phyloP scores from a whole-genome alignment of 2,888 invertebrate genomes.

The Gnatocerus cornutus region DNA sequence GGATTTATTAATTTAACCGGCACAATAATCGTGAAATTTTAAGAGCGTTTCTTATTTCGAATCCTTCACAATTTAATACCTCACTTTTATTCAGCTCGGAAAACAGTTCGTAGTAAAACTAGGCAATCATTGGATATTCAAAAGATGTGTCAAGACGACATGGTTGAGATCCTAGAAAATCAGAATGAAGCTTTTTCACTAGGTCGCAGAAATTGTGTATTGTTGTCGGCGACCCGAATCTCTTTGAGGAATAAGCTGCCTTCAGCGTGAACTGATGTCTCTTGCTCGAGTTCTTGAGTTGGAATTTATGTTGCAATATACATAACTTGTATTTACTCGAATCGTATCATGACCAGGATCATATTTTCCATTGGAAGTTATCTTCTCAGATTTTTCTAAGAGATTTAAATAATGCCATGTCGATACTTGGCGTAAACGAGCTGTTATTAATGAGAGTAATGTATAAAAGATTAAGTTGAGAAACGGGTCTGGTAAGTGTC shows the following conservation, averaged over 20 bases:
- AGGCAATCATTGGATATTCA: slow-evolving; percentile 58
- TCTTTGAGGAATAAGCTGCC: slow-evolving; percentile 58
- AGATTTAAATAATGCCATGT: slow-evolving; percentile 1
- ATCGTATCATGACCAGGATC: slow-evolving; percentile 51
- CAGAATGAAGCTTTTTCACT: slow-evolving; percentile 59
- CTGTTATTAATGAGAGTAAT: slow-evolving; percentile 1
- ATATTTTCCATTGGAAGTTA: slow-evolving; percentile 29
- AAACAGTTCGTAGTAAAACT: no score
- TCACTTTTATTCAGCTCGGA: no score
- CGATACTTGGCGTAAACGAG: neutral
- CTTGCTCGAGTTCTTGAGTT: slow-evolving; percentile 58
- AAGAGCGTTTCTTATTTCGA: no score
- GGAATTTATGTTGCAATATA: slow-evolving; percentile 67
- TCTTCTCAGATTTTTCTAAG: slow-evolving; percentile 10
- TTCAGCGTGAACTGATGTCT: slow-evolving; percentile 59
- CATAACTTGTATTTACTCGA: slow-evolving; percentile 66
- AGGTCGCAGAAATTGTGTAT: slow-evolving; percentile 63
- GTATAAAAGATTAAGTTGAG: slow-evolving; percentile 5
- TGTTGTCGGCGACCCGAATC: slow-evolving; percentile 65
- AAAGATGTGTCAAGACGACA: slow-evolving; percentile 62
- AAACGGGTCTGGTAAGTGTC: slow-evolving; percentile 7
- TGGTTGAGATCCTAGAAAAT: slow-evolving; percentile 60
- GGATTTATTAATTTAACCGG: slow-evolving; percentile 14
- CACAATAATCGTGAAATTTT: neutral
- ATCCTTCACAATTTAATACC: no score